Percentiles rank a stretch among this genome's conserved stretches.
Evolutionary conservation across 2,888 invertebrate species (phyloP).

Genomic region (Eupithecia subfuscata): DNA sequence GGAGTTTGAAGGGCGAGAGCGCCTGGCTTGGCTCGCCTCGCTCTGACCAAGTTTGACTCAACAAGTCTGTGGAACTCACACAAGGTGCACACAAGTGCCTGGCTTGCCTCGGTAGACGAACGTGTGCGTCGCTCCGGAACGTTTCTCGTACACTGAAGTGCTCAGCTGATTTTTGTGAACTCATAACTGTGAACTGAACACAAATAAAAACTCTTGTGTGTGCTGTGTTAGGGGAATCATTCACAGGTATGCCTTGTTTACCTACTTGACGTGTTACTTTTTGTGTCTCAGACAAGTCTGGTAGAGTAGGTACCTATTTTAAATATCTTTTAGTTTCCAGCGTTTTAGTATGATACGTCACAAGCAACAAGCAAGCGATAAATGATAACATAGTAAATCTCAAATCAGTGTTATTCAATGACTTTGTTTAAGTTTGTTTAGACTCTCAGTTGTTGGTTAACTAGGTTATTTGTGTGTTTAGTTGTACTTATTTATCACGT

Average conservation of each 20-base stretch:
- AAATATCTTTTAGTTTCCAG: slow-evolving; percentile 7
- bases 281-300: slow-evolving; percentile 1
- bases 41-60: slow-evolving; percentile 37
- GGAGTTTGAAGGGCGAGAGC: slow-evolving; percentile 70
- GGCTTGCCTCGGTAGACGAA: slow-evolving; percentile 54
- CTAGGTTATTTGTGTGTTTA: slow-evolving; percentile 29
- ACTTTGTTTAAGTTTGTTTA: slow-evolving; percentile 37
- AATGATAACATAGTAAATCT: slow-evolving; percentile 36
- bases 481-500: slow-evolving; percentile 28
- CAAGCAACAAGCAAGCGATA: slow-evolving; percentile 25
- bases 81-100: slow-evolving; percentile 50
- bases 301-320: neutral
- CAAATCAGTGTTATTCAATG: slow-evolving; percentile 35
- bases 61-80: slow-evolving; percentile 47
- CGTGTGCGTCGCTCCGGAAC: slow-evolving; percentile 50
- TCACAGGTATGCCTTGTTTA: slow-evolving; percentile 31
- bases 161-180: slow-evolving; percentile 58
- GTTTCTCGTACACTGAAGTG: slow-evolving; percentile 45
- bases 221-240: slow-evolving; percentile 26
- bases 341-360: slow-evolving; percentile 18
- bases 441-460: slow-evolving; percentile 26
- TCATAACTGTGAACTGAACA: slow-evolving; percentile 34
- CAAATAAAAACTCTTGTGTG: neutral
- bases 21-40: slow-evolving; percentile 61
- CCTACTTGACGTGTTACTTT: neutral